A percentile compares a stretch with the other conserved stretches of the same genome.
Evolutionary conservation across 2,797 vertebrate species (phyloP).

Genomic region (Zalophus californianus): DNA sequence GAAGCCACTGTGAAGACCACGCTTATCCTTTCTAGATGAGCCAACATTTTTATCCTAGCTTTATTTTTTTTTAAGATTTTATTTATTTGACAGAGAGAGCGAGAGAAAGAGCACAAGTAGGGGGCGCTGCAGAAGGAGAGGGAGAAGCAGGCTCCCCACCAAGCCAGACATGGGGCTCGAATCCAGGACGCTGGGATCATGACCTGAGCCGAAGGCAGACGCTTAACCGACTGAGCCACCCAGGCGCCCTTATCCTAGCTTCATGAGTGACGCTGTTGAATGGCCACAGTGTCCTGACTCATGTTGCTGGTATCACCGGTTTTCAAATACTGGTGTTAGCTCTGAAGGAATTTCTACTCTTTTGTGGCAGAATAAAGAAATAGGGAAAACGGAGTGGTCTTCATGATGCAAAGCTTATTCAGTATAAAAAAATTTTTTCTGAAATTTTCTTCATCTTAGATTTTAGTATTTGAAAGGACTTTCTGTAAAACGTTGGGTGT

Average conservation of each 20-base stretch:
- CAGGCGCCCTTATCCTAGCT: background rate
- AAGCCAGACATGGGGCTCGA: no score
- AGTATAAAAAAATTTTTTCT: background rate
- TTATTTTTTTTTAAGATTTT: no score
- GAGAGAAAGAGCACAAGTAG: no score
- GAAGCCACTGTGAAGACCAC: background rate
- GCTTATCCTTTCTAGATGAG: background rate
- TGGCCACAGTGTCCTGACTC: background rate
- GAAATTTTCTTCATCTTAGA: background rate
- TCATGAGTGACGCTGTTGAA: background rate
- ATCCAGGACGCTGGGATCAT: no score
- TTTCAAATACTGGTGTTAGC: background rate
- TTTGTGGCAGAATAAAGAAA: background rate
- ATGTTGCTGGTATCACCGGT: background rate
- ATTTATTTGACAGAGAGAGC: no score
- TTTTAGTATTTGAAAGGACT: background rate
- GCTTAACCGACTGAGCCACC: no score
- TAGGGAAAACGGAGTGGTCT: background rate
- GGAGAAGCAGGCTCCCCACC: no score
- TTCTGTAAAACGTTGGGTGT: background rate
- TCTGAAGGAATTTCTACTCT: background rate
- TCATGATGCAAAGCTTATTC: background rate
- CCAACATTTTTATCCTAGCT: background rate
- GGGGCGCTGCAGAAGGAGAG: no score
- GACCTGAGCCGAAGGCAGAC: no score